Conservation (phyloP, 2,113 vertebrate species). For the Malaclemys terrapin region DNA sequence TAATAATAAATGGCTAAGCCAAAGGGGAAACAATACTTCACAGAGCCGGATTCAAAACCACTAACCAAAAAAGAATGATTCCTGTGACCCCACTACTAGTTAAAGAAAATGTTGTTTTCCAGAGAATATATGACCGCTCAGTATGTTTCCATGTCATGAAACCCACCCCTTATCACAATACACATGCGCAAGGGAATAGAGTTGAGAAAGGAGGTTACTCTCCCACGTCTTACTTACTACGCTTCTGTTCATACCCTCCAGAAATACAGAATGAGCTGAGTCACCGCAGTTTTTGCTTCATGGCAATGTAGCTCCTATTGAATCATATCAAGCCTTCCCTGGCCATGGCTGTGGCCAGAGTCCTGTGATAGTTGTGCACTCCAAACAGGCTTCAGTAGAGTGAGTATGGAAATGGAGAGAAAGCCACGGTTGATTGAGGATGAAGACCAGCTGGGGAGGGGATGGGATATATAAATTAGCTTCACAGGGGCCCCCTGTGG, state of each 20-base stretch:
- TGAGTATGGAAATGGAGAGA: too few relatives aligned
- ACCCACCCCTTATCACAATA: not conserved
- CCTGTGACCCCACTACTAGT: not conserved
- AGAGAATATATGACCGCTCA: not conserved
- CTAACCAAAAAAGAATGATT: not conserved
- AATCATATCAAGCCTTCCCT: too few relatives aligned
- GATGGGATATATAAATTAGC: too few relatives aligned
- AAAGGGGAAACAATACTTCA: not conserved
- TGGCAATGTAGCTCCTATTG: not conserved
- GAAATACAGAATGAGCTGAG: not conserved
- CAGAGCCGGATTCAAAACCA: not conserved
- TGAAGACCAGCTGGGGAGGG: too few relatives aligned
- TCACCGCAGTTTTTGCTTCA: not conserved
- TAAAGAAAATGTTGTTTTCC: not conserved
- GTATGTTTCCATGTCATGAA: not conserved
- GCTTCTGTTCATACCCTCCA: too few relatives aligned
- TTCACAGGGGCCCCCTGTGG: too few relatives aligned
- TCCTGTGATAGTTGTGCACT: too few relatives aligned
- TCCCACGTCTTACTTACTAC: too few relatives aligned
- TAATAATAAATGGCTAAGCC: not conserved
- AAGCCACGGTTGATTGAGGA: too few relatives aligned
- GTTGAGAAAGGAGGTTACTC: not conserved
- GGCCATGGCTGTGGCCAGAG: too few relatives aligned
- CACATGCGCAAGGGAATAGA: not conserved
- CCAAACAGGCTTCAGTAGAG: too few relatives aligned